Evolutionary conservation across 2,113 vertebrate genomes (phyloP), one percentile per base, ranked within the genome.

Genomic region (Corythaeola cristata): DNA sequence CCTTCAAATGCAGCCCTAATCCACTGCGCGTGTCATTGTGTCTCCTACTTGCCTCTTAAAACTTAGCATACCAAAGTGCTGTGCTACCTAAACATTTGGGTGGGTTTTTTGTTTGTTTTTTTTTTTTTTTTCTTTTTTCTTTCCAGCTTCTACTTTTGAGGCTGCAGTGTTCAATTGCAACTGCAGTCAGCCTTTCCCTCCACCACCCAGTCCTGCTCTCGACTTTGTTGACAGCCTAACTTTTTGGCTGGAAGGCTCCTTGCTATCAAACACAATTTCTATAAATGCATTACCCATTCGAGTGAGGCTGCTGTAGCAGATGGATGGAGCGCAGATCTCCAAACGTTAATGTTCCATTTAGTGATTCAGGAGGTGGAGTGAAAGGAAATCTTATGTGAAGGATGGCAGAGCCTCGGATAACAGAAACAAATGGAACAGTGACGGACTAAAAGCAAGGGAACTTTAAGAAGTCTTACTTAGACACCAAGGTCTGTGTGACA

Each of bases 61-160:
- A 97, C 97, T 95, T 72, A 84, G 89, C 90, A 95, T 97, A 97
- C 92, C 97, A 97, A 98, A 98, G 98, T 98, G 98, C 98, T 96
- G 96, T 87, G 88, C 97, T 96, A 97, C 92, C 96, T 97, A 97
- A 84, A 90, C 39, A 41, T n/a, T 44, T 44, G 41, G 41, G 41
- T 44, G 41, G 39, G 39, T 8, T 39, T 39, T 39, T n/a, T n/a
- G n/a, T n/a, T n/a, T 4, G 39, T 15, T 21, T 35, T 58, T 23
- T 10, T 32, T 28, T 83, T 52, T 44, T 24, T 58, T 67, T 52
- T 5, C 3, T 68, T 81, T 79, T 92, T 88, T 73, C 75, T 96
- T 85, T 80, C 72, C 82, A 88, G 67, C 49, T 94, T 73, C 64
- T 82, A 72, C 58, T 96, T 93, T 75, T 91, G 93, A 97, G 97